Base-by-base conservation (phyloP, 2,113 vertebrate species). In the Ploceus nigricollis region DNA sequence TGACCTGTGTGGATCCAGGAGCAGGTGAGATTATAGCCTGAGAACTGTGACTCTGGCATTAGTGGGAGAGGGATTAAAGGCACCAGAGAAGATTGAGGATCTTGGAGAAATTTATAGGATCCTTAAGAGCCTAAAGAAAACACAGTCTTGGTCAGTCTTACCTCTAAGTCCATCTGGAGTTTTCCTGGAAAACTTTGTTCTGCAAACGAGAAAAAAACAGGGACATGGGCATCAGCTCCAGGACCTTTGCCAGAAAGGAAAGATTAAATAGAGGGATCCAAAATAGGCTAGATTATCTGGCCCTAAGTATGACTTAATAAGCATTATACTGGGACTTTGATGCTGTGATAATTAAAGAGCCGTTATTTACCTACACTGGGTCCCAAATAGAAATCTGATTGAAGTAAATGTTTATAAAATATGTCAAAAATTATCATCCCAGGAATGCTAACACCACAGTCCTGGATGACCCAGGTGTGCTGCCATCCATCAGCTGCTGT, bases 231-330 rank as follows among this genome's bases (percentile, higher is more conserved):
- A 95, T 63, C 51, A 60, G 53, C 51, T 83, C 71, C 90, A 96
- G 94, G 93, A 71, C n/a, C 31, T 93, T 71, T 95, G 94, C 96
- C 96, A 97, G 92, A 90, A 90, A 92, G 77, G 85, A 58, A 92
- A 96, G 96, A 97, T 96, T 96, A 97, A 94, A 94, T 24, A 53
- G 82, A 96, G 93, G 39, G 71, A 88, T 95, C 94, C 85, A 96
- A 96, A 97, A 97, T 96, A 97, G 96, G 96, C 96, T 96, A 88
- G 96, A 96, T 97, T 96, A 96, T 96, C 96, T 93, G 68, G 39
- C 47, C 85, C 60, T 96, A 94, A 95, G 94, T 71, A 91, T 93
- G 82, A 96, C 82, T 94, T 97, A 96, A 95, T 95, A 73, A 86
- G 95, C 92, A 96, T 94, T 96, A 96, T 90, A 80, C 53, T 0